Conservation (phyloP, 2,888 invertebrate genomes). For the Acrobasis suavella region DNA sequence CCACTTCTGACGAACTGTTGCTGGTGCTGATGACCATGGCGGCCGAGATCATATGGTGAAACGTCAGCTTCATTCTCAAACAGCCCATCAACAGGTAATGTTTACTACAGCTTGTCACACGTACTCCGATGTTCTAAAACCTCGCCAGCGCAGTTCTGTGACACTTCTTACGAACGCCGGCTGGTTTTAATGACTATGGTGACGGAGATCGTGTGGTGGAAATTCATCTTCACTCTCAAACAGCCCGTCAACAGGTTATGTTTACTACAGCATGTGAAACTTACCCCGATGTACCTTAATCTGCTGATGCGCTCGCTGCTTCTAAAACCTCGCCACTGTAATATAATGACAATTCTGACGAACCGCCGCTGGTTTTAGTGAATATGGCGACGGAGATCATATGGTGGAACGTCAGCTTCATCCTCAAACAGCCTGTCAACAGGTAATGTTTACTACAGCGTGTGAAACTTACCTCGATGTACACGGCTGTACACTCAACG, state of each 20-base stretch:
- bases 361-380: conserved; percentile 75
- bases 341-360: conserved; percentile 42
- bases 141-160: conserved; percentile 27
- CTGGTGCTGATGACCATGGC: conserved; percentile 81
- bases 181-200: conserved; percentile 81
- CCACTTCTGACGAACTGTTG: conserved; percentile 59
- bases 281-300: no score
- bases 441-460: not conserved
- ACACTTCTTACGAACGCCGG: conserved; percentile 59
- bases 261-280: no score
- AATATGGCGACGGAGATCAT: conserved; percentile 82
- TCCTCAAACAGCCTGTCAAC: conserved; percentile 7
- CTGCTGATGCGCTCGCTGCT: conserved; percentile 35
- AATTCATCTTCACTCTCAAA: conserved; percentile 49
- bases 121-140: no score
- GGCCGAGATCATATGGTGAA: conserved; percentile 84
- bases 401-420: conserved; percentile 79
- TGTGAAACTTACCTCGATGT: no score
- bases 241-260: conserved; percentile 1
- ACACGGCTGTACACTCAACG: conserved; percentile 25
- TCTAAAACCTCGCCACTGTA: conserved; percentile 22
- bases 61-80: conserved; percentile 49
- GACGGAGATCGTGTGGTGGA: conserved; percentile 84
- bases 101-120: no score
- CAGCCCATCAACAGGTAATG: conserved; percentile 3